Evolutionary conservation across 2,113 vertebrate genomes (phyloP), one percentile per base, ranked within the genome.

Genomic region (Xyliphius kryptos): DNA sequence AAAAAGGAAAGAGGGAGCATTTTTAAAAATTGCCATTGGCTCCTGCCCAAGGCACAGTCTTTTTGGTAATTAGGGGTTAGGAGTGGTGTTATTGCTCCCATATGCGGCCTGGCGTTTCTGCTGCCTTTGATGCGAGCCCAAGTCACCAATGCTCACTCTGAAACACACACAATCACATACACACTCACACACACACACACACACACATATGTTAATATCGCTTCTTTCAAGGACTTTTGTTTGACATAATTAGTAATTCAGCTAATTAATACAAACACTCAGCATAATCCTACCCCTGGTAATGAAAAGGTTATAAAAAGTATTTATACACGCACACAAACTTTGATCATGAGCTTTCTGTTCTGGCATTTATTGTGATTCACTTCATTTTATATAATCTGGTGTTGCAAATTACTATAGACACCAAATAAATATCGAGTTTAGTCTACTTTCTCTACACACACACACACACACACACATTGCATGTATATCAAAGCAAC

Each of bases 1-100:
- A n/a, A n/a, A n/a, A n/a, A n/a, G 26, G 51, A 46, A 68, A 61
- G 56, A 52, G 73, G 82, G 48, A 49, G 65, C 20, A 43, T 53
- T 67, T 72, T 60, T 13, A 49, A 80, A 84, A 88, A 86, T 83
- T 84, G 82, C 81, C 75, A 4, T 76, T 88, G 87, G 85, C 84
- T 74, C 77, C 80, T 68, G 80, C 85, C 86, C 83, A 86, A 83
- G 85, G 82, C 84, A 78, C 81, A 73, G 83, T 83, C 85, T 83
- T 84, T 83, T 72, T 80, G 83, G 83, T 89, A 87, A 89, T 87
- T 86, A 86, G 80, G 81, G 86, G 86, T 84, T 87, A 83, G 85
- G 76, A 71, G 82, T 77, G 67, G 47, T 76, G 71, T 86, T 88
- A 89, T 89, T 87, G 85, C 83, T 89, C 84, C 86, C 87, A 89